Evolutionary conservation across 2,797 vertebrate genomes (phyloP).

Genomic region (Tokudaia muenninki): DNA sequence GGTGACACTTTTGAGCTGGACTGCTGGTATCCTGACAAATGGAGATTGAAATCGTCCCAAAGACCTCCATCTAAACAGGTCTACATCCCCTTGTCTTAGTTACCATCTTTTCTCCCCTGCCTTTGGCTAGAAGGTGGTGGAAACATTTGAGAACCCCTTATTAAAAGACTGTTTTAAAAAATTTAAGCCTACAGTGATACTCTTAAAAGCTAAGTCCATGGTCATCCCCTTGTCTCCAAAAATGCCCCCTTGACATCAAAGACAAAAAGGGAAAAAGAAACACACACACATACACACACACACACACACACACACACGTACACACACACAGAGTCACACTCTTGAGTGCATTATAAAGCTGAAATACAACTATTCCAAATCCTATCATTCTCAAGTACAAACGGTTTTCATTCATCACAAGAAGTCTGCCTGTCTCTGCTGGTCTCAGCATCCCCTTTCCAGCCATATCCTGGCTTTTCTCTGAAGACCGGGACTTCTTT

Average conservation of each 20-base stretch:
- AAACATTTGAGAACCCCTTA: background rate
- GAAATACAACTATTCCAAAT: slow-evolving; percentile 69
- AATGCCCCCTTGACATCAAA: slow-evolving; percentile 72
- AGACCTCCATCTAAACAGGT: background rate
- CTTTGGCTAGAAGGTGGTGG: background rate
- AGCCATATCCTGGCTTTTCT: background rate
- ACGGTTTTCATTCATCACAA: slow-evolving; percentile 66
- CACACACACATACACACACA: background rate
- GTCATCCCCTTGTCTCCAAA: slow-evolving; percentile 74
- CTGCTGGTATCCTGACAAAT: background rate
- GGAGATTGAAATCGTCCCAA: background rate
- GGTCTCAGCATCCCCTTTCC: background rate
- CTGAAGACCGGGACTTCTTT: slow-evolving; percentile 63
- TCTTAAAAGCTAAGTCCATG: slow-evolving; percentile 75
- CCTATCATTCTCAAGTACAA: slow-evolving; percentile 68
- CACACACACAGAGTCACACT: background rate
- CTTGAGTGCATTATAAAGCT: slow-evolving; percentile 62
- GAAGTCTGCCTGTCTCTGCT: background rate
- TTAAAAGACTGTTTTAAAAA: background rate
- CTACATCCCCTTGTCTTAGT: background rate
- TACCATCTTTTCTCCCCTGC: background rate
- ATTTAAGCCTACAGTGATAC: background rate
- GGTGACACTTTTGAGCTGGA: background rate
- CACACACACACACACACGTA: no score
- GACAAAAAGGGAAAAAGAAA: slow-evolving; percentile 59